These are phyloP conservation scores for Lacerta agilis DNA, from an alignment of 2,797 vertebrate genomes.

Conservation along the genomic window DNA sequence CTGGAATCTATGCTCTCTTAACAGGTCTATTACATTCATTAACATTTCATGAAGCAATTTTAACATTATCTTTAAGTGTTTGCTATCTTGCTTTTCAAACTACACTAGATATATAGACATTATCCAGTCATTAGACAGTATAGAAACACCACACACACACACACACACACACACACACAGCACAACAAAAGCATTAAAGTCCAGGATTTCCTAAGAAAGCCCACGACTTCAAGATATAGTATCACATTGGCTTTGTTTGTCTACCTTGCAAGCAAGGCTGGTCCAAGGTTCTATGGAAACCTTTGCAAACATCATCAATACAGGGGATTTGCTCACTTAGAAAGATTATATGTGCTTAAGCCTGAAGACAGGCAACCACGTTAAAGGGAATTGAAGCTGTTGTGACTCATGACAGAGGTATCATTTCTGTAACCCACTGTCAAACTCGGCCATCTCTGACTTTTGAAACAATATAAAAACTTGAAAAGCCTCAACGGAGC, in stretches of 20 bases:
- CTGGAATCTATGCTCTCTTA: constrained; percentile 53
- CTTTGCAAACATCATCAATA: constrained; percentile 12
- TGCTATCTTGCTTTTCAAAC: constrained; percentile 41
- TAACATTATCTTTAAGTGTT: constrained; percentile 53
- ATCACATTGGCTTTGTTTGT: constrained; percentile 10
- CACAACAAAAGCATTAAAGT: neutral
- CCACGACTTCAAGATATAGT: constrained; percentile 2
- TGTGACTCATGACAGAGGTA: no score
- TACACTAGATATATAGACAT: constrained; percentile 23
- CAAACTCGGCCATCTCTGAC: neutral
- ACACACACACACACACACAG: neutral
- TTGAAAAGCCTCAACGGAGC: neutral
- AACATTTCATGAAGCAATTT: constrained; percentile 69
- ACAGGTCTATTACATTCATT: constrained; percentile 58
- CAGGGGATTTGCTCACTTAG: neutral
- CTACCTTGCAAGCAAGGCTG: constrained; percentile 1
- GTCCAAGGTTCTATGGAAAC: constrained; percentile 7
- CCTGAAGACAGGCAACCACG: neutral
- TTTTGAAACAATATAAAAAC: neutral
- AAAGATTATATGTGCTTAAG: neutral
- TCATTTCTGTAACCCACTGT: no score
- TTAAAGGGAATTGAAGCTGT: neutral
- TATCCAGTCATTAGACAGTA: constrained; percentile 45
- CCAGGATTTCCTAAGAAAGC: constrained; percentile 5
- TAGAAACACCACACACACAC: neutral